These are phyloP conservation scores for Portevinia maculata DNA, from an alignment of 2,888 invertebrate genomes.

Conservation along the genomic window DNA sequence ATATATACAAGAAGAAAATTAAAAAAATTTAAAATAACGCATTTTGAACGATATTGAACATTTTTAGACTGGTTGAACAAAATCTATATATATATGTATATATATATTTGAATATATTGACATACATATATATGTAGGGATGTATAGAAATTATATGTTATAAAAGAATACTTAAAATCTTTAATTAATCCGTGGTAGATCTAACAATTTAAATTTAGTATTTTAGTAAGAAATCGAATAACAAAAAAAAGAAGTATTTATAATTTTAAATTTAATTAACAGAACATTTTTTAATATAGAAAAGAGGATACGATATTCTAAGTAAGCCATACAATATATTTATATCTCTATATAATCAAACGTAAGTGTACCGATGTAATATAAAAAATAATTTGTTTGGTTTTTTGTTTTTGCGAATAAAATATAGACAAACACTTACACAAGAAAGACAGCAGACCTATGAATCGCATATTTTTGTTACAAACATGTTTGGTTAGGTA, in stretches of 20 bases:
- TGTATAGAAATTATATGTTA: slow-evolving; percentile 34
- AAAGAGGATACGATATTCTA: slow-evolving; percentile 59
- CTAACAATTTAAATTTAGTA: slow-evolving; percentile 27
- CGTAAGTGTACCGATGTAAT: slow-evolving; percentile 30
- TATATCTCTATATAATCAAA: slow-evolving; percentile 12
- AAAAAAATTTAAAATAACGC: slow-evolving; percentile 25
- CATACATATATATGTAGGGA: slow-evolving; percentile 25
- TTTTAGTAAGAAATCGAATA: slow-evolving; percentile 15
- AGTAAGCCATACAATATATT: slow-evolving; percentile 49
- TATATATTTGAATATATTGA: slow-evolving; percentile 36
- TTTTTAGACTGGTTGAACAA: slow-evolving; percentile 61
- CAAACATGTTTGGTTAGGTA: too few species aligned
- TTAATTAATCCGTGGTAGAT: slow-evolving; percentile 45
- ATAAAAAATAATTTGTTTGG: slow-evolving; percentile 12
- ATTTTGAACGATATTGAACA: slow-evolving; percentile 60
- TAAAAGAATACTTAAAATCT: slow-evolving; percentile 32
- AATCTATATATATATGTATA: slow-evolving; percentile 27
- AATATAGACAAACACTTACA: too few species aligned
- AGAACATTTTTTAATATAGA: slow-evolving; percentile 11
- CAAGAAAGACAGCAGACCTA: too few species aligned
- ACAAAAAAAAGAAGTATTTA: neutral
- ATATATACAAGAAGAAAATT: slow-evolving; percentile 6
- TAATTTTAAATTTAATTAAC: slow-evolving; percentile 9
- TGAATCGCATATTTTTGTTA: too few species aligned
- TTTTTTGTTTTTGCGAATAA: slow-evolving; percentile 7